Evolutionary conservation across 2,888 invertebrate genomes (phyloP).

Genomic region (Macaria notata): DNA sequence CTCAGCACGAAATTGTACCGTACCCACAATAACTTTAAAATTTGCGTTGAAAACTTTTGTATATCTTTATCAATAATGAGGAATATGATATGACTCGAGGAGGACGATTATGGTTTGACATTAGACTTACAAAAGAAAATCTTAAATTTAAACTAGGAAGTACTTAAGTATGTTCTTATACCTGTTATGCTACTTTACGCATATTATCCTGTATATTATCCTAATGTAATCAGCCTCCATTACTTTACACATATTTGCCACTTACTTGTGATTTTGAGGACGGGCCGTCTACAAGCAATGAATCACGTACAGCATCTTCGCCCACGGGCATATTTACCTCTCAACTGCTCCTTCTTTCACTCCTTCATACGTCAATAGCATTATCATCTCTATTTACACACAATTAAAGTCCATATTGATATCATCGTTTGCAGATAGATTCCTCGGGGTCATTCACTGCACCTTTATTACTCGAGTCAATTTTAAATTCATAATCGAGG

Average conservation of each 20-base stretch:
- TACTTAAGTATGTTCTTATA: no score
- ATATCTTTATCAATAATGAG: no score
- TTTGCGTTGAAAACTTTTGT: no score
- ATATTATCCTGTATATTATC: no score
- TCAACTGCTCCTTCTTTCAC: constrained; percentile 46
- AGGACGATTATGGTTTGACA: no score
- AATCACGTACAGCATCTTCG: constrained; percentile 62
- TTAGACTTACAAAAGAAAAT: no score
- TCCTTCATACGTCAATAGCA: constrained; percentile 18
- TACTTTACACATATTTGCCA: background rate
- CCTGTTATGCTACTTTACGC: no score
- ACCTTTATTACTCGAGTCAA: constrained; percentile 41
- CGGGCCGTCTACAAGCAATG: constrained; percentile 62
- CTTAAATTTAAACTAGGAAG: no score
- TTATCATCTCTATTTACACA: constrained; percentile 44
- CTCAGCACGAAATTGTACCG: constrained; percentile 2
- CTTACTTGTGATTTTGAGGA: constrained; percentile 31
- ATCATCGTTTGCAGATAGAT: constrained; percentile 31
- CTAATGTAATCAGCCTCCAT: no score
- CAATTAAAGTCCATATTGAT: constrained; percentile 42
- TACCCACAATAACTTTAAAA: background rate
- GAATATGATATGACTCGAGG: no score
- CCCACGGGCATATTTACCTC: constrained; percentile 68
- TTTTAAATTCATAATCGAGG: constrained; percentile 38
- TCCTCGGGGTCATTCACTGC: constrained; percentile 61